Percentiles rank a stretch among this genome's conserved stretches.
Conservation (phyloP, 37 sponge, comb jelly and placozoan species). For the Ianthella basta region DNA sequence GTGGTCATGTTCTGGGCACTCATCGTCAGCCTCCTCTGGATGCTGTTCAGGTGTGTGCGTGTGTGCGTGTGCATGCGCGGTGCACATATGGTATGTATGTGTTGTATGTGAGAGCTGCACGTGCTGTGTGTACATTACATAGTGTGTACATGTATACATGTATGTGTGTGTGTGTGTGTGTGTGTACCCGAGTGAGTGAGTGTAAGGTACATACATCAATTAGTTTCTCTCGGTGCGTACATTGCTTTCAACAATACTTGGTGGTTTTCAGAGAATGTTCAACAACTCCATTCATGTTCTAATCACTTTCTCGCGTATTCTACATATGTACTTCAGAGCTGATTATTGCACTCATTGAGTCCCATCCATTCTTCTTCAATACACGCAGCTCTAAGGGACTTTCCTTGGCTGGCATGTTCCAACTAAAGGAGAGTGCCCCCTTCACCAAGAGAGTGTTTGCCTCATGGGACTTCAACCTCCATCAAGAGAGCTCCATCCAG, state of each 20-base stretch:
- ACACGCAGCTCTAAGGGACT: not conserved
- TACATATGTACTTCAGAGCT: too few relatives aligned
- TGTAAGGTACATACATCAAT: too few relatives aligned
- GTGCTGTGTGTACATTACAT: not conserved
- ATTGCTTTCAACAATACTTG: too few relatives aligned
- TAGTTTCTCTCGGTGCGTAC: too few relatives aligned
- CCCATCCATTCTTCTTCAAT: not conserved
- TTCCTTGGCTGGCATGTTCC: not conserved
- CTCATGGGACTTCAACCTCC: constrained; percentile 21
- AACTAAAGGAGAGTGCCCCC: not conserved
- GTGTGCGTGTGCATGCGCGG: not conserved
- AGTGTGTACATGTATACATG: too few relatives aligned
- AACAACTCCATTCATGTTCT: too few relatives aligned
- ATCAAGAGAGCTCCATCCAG: not conserved
- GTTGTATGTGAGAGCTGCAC: not conserved
- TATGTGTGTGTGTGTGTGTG: not conserved
- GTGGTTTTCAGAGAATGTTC: too few relatives aligned
- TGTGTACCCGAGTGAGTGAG: too few relatives aligned
- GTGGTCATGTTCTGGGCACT: constrained; percentile 36
- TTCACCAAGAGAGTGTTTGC: constrained; percentile 20
- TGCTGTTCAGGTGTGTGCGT: constrained; percentile 8
- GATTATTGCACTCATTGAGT: too few relatives aligned
- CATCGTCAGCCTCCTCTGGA: constrained; percentile 16
- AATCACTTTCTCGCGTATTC: too few relatives aligned
- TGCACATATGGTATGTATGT: not conserved